Base-by-base conservation (phyloP, 2,888 invertebrate genomes). In the Loripinus fragilis region DNA sequence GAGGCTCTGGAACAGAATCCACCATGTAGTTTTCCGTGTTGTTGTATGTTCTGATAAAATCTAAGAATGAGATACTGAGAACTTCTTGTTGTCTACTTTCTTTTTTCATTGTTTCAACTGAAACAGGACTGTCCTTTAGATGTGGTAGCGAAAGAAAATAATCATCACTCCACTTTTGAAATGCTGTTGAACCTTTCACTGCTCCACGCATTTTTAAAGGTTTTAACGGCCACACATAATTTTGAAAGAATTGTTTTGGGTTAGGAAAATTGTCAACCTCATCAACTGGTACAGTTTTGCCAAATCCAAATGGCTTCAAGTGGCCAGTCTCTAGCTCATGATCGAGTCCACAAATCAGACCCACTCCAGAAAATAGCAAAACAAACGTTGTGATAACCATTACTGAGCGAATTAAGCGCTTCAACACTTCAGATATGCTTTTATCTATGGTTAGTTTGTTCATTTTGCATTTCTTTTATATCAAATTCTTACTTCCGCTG, bases 51-150 rank as follows among this genome's bases (percentile, higher is more conserved):
- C 80, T 73, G 5, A 93, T 81, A 88, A 93, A 93, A 33, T 92
- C 89, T 60, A 82, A 72, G 72, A 93, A 92, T 48, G 86, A 68
- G 88, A 93, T 87, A 12, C 76, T 71, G 15, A 82, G 38, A 5
- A 88, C 83, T n/a, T 83, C 71, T 72, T 90, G 90, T 10, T 82
- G 70, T 38, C 93, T 80, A 72, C 88, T 87, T 78, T 93, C 93
- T 68, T 93, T 93, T 80, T 93, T 93, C 71, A 67, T 79, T 0
- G 90, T 91, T 85, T 93, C 93, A 30, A 93, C 87, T 1, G 83
- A 69, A 23, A 93, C 88, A 12, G 23, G 33, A 38, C 85, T 73
- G 48, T 87, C 87, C 8, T 70, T 73, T n/a, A 90, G 81, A 35
- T 90, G 79, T n/a, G 86, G 81, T 0, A 87, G 65, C 5, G 79